Base-by-base conservation (phyloP, 2,797 vertebrate genomes). In the Cossypha dichroa region DNA sequence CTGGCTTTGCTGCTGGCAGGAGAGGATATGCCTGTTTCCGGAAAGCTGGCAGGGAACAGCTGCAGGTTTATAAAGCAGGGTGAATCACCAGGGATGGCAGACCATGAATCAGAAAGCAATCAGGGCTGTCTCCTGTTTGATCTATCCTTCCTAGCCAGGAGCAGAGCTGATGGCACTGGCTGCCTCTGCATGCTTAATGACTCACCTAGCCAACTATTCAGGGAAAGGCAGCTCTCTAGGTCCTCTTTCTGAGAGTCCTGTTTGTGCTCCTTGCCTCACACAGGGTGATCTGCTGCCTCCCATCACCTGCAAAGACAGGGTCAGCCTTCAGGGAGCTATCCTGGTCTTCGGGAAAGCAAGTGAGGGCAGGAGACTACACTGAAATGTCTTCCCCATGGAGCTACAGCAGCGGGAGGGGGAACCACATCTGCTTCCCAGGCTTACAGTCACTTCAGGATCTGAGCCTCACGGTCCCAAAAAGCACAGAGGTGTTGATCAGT, bases 101-200 rank as follows among this genome's bases (percentile, higher is more conserved):
- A 68, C 73, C 95, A 56, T 93, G 89, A 96, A 91, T 95, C 95
- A 96, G 85, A 87, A 51, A 88, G 87, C 87, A 94, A 93, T 76
- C 62, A 81, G 70, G 68, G 52, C 78, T 94, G 92, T 84, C 92
- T 95, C 78, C 82, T 45, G n/a, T 60, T 60, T 89, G 86, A 91
- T 83, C 63, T 90, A 73, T 46, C 74, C 64, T 31, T 79, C 74
- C 89, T 15, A 63, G 89, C 78, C 81, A 92, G 60, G 25, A 96
- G 93, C 73, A 91, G 70, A 62, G 88, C 79, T 73, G 74, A 46
- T 59, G 82, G 82, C 60, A 55, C 52, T 31, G 85, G 76, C 90
- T 86, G 67, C 52, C 58, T 80, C 84, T 86, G 81, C 79, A 59
- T 9, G 56, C 85, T 74, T 31, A 67, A 43, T 79, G 76, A 86